phyloP scores from a whole-genome alignment of 2,113 vertebrate genomes.

The Zapornia atra region DNA sequence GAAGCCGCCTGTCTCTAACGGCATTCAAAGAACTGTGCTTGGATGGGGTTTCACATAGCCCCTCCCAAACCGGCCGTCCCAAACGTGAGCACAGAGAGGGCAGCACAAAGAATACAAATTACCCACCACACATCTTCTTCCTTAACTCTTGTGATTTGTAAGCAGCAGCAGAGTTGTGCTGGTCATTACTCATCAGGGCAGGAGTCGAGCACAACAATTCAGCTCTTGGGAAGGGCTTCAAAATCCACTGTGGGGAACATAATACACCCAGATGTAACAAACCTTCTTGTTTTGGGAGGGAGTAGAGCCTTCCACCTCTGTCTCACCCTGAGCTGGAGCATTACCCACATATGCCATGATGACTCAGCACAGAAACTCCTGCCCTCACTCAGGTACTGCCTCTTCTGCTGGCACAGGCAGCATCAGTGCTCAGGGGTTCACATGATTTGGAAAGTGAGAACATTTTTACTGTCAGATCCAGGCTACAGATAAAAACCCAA shows the following conservation, averaged over 20 bases:
- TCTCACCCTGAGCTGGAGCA: neutral
- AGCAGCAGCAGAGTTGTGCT: neutral
- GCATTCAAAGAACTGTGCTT: neutral
- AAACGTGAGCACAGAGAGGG: neutral
- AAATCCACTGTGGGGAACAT: neutral
- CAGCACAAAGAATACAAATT: neutral
- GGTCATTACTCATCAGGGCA: neutral
- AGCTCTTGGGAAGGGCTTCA: neutral
- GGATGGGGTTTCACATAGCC: neutral
- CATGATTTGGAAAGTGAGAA: rapidly evolving
- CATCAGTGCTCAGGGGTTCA: neutral
- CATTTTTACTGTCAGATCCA: neutral
- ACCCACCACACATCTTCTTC: neutral
- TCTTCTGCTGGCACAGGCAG: neutral
- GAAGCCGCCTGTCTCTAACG: neutral
- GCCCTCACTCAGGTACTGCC: neutral
- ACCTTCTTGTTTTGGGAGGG: neutral
- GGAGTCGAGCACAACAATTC: neutral
- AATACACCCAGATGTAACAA: neutral
- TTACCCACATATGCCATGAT: rapidly evolving
- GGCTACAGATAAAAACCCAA: neutral
- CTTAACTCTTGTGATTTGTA: neutral
- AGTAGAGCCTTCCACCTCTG: neutral
- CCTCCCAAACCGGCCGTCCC: neutral
- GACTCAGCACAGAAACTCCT: neutral